These are phyloP conservation scores for Lepidotrigona ventralis DNA, from an alignment of 1,140 invertebrate species.

Conservation along the genomic window DNA sequence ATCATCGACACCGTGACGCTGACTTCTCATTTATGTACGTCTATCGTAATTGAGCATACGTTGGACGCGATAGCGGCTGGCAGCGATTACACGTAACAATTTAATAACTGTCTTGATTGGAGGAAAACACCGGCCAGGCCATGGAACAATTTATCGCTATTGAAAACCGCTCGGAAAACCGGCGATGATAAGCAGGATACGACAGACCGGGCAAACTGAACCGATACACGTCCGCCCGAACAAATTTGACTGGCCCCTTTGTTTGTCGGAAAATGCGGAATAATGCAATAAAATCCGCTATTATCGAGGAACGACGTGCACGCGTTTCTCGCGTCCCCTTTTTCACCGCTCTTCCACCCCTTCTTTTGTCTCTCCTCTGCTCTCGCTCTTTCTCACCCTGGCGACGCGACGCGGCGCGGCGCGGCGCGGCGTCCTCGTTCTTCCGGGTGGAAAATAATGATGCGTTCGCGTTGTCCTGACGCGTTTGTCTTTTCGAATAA, in stretches of 20 bases:
- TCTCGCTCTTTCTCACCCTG: neutral
- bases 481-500: constrained; percentile 2
- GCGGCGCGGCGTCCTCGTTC: neutral
- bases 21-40: neutral
- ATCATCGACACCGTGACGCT: neutral
- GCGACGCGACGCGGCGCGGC: too few species aligned
- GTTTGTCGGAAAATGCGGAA: constrained; percentile 29
- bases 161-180: constrained; percentile 20
- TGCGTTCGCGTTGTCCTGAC: constrained; percentile 9
- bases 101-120: constrained; percentile 37
- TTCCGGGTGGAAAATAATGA: constrained; percentile 19
- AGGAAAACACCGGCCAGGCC: neutral
- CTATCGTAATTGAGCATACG: neutral
- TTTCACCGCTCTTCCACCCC: neutral
- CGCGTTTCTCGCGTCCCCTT: constrained; percentile 1
- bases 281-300: constrained; percentile 43
- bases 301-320: constrained; percentile 21
- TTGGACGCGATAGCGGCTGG: neutral
- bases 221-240: constrained; percentile 14
- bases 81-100: constrained; percentile 23
- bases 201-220: constrained; percentile 19
- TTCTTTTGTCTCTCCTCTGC: too few species aligned
- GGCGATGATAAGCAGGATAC: constrained; percentile 31
- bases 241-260: constrained; percentile 36
- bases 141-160: constrained; percentile 38